These are phyloP conservation scores for Sturmia bella DNA, from an alignment of 2,888 invertebrate species.

Conservation along the genomic window DNA sequence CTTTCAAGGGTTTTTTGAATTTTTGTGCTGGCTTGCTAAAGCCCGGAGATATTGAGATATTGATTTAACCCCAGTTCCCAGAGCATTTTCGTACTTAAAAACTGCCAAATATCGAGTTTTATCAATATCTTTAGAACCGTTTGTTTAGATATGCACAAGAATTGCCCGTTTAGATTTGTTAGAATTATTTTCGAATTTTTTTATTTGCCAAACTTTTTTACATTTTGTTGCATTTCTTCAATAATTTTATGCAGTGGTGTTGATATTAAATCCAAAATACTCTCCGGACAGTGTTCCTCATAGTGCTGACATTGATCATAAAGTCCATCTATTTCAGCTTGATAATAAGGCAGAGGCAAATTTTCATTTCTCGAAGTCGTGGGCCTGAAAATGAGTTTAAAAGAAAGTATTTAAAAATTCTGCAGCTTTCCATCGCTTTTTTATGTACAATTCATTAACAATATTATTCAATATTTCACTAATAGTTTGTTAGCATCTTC, in stretches of 20 bases:
- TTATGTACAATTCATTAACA: no score
- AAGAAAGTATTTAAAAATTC: neutral
- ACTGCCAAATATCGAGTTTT: no score
- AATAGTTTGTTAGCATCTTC: no score
- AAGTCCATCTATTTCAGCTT: slow-evolving; percentile 78
- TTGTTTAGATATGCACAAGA: no score
- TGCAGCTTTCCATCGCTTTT: neutral
- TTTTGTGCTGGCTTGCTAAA: no score
- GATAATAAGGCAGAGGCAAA: slow-evolving; percentile 76
- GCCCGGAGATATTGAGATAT: no score
- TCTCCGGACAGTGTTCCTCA: slow-evolving; percentile 73
- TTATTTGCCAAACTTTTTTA: slow-evolving; percentile 53
- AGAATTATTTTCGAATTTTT: slow-evolving; percentile 1
- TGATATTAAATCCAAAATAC: slow-evolving; percentile 77
- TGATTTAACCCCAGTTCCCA: no score
- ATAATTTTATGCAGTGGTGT: slow-evolving; percentile 76
- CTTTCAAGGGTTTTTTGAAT: no score
- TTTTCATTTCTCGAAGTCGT: slow-evolving; percentile 77
- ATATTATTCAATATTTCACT: no score
- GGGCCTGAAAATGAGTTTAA: slow-evolving; percentile 70
- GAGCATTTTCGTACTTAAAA: no score
- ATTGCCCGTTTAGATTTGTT: no score
- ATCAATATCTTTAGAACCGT: no score
- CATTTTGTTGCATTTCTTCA: slow-evolving; percentile 61
- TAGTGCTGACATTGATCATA: slow-evolving; percentile 75